Evolutionary conservation across 2,888 invertebrate genomes (phyloP).

Genomic region (Caenorhabditis imperialis): DNA sequence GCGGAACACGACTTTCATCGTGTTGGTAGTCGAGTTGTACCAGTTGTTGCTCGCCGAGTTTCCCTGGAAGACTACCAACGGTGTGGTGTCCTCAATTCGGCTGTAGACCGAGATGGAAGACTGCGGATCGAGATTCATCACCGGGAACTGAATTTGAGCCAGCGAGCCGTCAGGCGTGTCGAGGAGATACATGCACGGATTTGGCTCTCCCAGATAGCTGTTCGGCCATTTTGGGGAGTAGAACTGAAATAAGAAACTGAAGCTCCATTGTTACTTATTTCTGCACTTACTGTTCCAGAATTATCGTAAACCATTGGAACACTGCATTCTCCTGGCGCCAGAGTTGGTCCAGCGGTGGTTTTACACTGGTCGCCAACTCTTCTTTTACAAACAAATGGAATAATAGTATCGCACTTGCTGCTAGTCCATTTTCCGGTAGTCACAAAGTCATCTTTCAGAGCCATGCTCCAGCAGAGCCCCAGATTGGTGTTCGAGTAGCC

Average conservation of each 20-base stretch:
- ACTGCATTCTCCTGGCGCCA: constrained; percentile 35
- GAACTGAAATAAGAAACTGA: constrained; percentile 44
- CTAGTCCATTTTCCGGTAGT: constrained; percentile 47
- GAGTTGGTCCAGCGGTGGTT: constrained; percentile 36
- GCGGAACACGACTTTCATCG: constrained; percentile 49
- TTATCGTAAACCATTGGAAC: constrained; percentile 41
- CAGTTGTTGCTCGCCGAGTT: constrained; percentile 32
- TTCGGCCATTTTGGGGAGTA: constrained; percentile 51
- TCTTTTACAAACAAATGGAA: constrained; percentile 46
- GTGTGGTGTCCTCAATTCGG: constrained; percentile 44
- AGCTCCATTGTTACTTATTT: no score
- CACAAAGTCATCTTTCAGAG: constrained; percentile 39
- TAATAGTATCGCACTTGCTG: constrained; percentile 42
- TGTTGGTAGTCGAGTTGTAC: constrained; percentile 49
- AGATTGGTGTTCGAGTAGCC: constrained; percentile 30
- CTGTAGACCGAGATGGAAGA: constrained; percentile 35
- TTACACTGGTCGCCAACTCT: constrained; percentile 24
- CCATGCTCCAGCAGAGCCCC: constrained; percentile 45
- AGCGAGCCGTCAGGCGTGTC: constrained; percentile 37
- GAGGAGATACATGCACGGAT: constrained; percentile 45
- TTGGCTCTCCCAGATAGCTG: constrained; percentile 32
- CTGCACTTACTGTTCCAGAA: constrained; percentile 42
- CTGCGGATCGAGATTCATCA: constrained; percentile 35
- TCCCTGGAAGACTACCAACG: constrained; percentile 21
- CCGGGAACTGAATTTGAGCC: constrained; percentile 38